Base-by-base conservation (phyloP, 37 sponge, comb jelly and placozoan genomes). In the Tethya wilhelma region DNA sequence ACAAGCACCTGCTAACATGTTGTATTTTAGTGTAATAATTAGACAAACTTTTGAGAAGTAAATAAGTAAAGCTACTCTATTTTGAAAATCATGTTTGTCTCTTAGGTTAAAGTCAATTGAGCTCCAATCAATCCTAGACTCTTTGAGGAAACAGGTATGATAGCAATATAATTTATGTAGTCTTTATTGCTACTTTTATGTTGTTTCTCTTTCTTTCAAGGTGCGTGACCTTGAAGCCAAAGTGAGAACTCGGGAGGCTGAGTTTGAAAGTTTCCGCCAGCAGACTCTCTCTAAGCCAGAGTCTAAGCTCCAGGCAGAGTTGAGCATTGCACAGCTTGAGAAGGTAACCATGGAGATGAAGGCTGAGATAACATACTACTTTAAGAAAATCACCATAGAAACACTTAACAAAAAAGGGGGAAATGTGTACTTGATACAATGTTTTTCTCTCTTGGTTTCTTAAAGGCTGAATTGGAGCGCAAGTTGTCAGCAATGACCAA, bases 381-480 rank as follows among this genome's bases (percentile, higher is more conserved):
- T n/a, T n/a, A n/a, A n/a, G n/a, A n/a, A n/a, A n/a, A n/a, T n/a
- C n/a, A n/a, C n/a, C n/a, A n/a, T n/a, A n/a, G n/a, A n/a, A n/a
- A n/a, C n/a, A n/a, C n/a, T n/a, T n/a, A n/a, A n/a, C n/a, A n/a
- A n/a, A n/a, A n/a, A n/a, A n/a, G n/a, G n/a, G n/a, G n/a, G n/a
- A n/a, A n/a, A n/a, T n/a, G n/a, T n/a, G n/a, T n/a, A n/a, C n/a
- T n/a, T n/a, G n/a, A n/a, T n/a, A n/a, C n/a, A n/a, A n/a, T n/a
- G n/a, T n/a, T n/a, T n/a, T n/a, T n/a, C n/a, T n/a, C n/a, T n/a
- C n/a, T n/a, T 26, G 26, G 19, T 56, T 9, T 28, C 22, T 34
- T 66, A 25, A 37, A 92, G 93, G 70, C 43, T 79, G 94, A 98
- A 58, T 71, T 98, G 39, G 94, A 96, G 55, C 86, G 90, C 19